Evolutionary conservation across 2,888 invertebrate genomes (phyloP).

Genomic region (Clistopyga incitator): DNA sequence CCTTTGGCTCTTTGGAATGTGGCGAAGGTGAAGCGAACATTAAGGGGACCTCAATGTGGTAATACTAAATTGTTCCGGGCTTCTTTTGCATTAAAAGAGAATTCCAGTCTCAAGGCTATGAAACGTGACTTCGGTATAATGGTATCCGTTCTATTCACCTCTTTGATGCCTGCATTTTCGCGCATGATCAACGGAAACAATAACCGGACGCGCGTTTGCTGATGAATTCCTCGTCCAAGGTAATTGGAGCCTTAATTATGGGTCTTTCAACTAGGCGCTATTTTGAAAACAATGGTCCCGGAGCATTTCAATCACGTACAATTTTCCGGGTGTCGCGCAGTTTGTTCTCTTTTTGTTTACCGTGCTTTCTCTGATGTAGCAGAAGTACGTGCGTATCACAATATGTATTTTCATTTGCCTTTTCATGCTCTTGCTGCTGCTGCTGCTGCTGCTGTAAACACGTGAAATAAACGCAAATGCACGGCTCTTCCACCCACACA

Average conservation of each 20-base stretch:
- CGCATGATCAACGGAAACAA: constrained; percentile 9
- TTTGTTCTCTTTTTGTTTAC: background rate
- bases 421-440: background rate
- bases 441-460: background rate
- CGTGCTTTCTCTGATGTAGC: background rate
- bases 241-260: constrained; percentile 9
- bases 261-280: constrained; percentile 9
- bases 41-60: background rate
- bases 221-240: constrained; percentile 9
- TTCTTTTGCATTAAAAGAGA: background rate
- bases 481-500: background rate
- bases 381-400: background rate
- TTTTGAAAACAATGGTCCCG: constrained; percentile 8
- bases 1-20: background rate
- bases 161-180: background rate
- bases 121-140: constrained; percentile 5
- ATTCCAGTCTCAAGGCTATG: background rate
- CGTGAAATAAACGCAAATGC: background rate
- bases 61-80: background rate
- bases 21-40: background rate
- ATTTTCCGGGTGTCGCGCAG: background rate
- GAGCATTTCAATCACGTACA: background rate
- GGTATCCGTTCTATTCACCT: background rate
- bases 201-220: constrained; percentile 22
- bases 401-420: background rate